Conservation (phyloP, 2,113 vertebrate species). For the Embiotoca jacksoni region DNA sequence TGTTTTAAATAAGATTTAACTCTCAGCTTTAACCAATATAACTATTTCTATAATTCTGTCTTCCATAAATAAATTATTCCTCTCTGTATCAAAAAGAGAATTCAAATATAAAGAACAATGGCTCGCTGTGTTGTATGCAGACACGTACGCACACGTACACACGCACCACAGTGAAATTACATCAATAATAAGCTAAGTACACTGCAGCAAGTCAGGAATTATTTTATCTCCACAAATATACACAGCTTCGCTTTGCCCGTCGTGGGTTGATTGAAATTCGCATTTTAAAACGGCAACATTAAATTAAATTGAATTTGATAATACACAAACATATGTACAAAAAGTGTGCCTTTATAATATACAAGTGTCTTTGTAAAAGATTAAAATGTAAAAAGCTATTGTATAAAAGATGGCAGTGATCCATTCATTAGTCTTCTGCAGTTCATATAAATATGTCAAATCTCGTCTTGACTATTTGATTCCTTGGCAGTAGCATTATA, state of each 20-base stretch:
- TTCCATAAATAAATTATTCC: slow-evolving; percentile 91
- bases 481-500: slow-evolving; percentile 76
- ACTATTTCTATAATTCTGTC: slow-evolving; percentile 81
- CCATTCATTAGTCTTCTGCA: slow-evolving; percentile 84
- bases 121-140: slow-evolving; percentile 65
- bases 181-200: slow-evolving; percentile 85
- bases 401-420: slow-evolving; percentile 96
- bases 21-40: slow-evolving; percentile 84
- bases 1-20: slow-evolving; percentile 83
- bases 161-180: slow-evolving; percentile 76
- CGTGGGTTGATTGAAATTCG: slow-evolving; percentile 81
- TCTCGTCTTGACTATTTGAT: slow-evolving; percentile 72
- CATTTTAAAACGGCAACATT: slow-evolving; percentile 80
- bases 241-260: slow-evolving; percentile 82
- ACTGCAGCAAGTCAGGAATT: slow-evolving; percentile 89
- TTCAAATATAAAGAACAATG: slow-evolving; percentile 80
- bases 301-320: slow-evolving; percentile 80
- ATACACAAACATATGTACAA: slow-evolving; percentile 87
- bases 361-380: slow-evolving; percentile 89
- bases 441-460: slow-evolving; percentile 86
- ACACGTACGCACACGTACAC: slow-evolving; percentile 8
- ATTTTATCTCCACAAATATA: slow-evolving; percentile 87
- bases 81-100: slow-evolving; percentile 90
- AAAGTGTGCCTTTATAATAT: slow-evolving; percentile 82
- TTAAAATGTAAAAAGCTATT: slow-evolving; percentile 91